Evolutionary conservation across 2,113 vertebrate species (phyloP).

Genomic region (Phocoena phocoena): DNA sequence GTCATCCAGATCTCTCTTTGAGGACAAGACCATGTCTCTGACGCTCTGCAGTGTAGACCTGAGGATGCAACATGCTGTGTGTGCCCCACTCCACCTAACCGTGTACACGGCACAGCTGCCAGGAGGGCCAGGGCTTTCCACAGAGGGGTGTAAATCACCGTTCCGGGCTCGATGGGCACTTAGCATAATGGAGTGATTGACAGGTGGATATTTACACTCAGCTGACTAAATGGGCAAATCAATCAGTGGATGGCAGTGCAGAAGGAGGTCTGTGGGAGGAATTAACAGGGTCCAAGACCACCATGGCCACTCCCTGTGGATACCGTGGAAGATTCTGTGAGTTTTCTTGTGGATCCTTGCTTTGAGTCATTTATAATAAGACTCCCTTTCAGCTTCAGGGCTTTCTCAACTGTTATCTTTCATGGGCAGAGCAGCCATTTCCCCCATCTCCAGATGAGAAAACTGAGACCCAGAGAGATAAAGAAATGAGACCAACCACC

Average conservation of each 20-base stretch:
- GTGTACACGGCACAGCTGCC: background rate
- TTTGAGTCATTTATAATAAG: background rate
- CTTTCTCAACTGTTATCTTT: background rate
- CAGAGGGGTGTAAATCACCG: constrained; percentile 44
- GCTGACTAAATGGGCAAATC: constrained; percentile 62
- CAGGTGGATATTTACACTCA: constrained; percentile 70
- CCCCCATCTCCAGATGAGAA: background rate
- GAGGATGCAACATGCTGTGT: background rate
- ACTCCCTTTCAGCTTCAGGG: background rate
- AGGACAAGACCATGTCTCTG: background rate
- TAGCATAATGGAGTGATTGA: constrained; percentile 78
- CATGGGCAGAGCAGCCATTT: background rate
- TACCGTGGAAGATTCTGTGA: background rate
- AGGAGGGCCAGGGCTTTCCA: background rate
- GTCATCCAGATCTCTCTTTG: background rate
- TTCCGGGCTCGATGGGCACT: constrained; percentile 59
- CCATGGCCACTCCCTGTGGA: background rate
- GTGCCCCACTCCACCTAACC: background rate
- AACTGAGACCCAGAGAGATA: background rate
- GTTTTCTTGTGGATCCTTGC: background rate
- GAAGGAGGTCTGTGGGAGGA: background rate
- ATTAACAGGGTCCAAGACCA: background rate
- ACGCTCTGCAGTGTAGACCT: background rate
- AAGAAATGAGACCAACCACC: background rate
- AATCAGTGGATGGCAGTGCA: constrained; percentile 38